These are phyloP conservation scores for Urocynchramus pylzowi DNA, from an alignment of 2,113 vertebrate genomes.

Conservation along the genomic window DNA sequence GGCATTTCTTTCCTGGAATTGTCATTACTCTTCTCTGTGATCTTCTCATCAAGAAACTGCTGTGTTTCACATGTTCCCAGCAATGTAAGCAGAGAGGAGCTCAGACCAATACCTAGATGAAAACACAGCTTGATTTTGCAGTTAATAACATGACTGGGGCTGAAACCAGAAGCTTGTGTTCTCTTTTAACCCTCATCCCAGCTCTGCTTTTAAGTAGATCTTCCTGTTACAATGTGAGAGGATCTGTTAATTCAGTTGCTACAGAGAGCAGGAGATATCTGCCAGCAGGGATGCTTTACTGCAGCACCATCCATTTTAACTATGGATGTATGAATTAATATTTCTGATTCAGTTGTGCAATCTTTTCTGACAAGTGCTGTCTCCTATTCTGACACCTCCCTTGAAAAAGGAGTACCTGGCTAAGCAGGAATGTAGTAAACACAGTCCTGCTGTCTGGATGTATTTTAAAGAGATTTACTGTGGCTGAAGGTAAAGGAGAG, in stretches of 20 bases:
- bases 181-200: not conserved
- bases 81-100: not conserved
- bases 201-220: not conserved
- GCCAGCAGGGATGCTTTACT: not conserved
- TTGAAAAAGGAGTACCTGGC: not conserved
- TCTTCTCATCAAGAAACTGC: not conserved
- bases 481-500: not conserved
- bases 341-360: not conserved
- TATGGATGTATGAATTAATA: not conserved
- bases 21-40: not conserved
- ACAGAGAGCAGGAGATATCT: not conserved
- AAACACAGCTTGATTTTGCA: conserved; percentile 10
- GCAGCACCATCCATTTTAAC: not conserved
- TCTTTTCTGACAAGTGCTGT: not conserved
- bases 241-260: not conserved
- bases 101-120: not conserved
- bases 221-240: not conserved
- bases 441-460: not conserved
- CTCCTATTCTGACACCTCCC: not conserved
- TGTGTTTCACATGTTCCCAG: not conserved
- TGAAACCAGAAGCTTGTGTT: not conserved
- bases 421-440: not conserved
- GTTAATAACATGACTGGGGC: not conserved
- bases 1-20: not conserved
- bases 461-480: not conserved